A percentile compares a stretch with the other conserved stretches of the same genome.
Evolutionary conservation across 2,113 vertebrate genomes (phyloP).

Genomic region (Oncorhynchus keta): DNA sequence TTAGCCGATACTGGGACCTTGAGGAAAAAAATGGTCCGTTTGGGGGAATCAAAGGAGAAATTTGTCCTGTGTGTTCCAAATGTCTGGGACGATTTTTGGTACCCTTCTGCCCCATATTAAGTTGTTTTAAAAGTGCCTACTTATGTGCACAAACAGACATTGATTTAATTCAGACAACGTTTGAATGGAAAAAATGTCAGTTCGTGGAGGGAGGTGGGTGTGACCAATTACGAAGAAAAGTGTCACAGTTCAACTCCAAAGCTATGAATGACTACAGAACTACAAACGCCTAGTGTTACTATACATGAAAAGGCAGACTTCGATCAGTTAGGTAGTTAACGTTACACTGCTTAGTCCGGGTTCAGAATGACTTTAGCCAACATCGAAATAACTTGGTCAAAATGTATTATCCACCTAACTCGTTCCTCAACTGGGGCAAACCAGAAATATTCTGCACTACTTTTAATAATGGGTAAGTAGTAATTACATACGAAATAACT

Average conservation of each 20-base stretch:
- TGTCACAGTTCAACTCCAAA: slow-evolving; percentile 33
- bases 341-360: not conserved
- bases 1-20: too few relatives aligned
- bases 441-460: slow-evolving; percentile 25
- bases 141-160: not conserved
- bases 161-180: not conserved
- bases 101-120: too few relatives aligned
- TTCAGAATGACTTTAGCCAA: slow-evolving; percentile 3
- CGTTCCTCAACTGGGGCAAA: not conserved
- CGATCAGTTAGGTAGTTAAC: not conserved
- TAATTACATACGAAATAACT: slow-evolving; percentile 8
- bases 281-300: not conserved
- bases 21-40: too few relatives aligned
- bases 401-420: not conserved
- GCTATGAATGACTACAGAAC: slow-evolving; percentile 52
- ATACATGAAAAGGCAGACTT: not conserved
- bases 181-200: slow-evolving; percentile 18
- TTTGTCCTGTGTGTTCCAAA: too few relatives aligned
- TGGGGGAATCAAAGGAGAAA: too few relatives aligned
- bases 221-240: slow-evolving; percentile 47
- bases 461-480: slow-evolving; percentile 55
- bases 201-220: slow-evolving; percentile 48
- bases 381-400: not conserved
- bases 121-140: not conserved
- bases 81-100: too few relatives aligned